Conservation (phyloP, 1,140 invertebrate genomes). For the Atopsyche davidsoni region DNA sequence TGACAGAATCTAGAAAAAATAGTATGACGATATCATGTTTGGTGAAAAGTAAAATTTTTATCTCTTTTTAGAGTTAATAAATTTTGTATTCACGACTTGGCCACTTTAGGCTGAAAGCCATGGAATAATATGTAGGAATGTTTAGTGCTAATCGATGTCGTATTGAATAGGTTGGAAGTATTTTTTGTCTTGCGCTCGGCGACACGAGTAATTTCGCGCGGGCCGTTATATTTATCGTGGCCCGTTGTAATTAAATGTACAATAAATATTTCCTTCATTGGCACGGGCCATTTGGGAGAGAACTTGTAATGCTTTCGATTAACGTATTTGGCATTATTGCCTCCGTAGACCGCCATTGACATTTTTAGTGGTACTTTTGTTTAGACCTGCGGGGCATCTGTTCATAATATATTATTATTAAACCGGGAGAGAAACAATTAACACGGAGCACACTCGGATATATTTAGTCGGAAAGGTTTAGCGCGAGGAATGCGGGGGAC, state of each 20-base stretch:
- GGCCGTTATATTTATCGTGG: not conserved
- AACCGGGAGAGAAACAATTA: slow-evolving; percentile 28
- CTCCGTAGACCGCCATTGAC: slow-evolving; percentile 22
- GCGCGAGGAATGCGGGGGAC: too few relatives aligned
- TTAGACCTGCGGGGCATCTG: slow-evolving; percentile 21
- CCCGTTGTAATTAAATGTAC: slow-evolving; percentile 25
- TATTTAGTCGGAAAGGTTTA: slow-evolving; percentile 18
- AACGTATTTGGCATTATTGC: slow-evolving; percentile 29
- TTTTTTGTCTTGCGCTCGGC: too few relatives aligned
- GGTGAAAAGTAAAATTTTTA: too few relatives aligned
- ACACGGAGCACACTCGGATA: slow-evolving; percentile 23
- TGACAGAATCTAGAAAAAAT: too few relatives aligned
- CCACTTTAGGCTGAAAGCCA: too few relatives aligned
- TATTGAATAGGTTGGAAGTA: too few relatives aligned
- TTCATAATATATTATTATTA: slow-evolving; percentile 29
- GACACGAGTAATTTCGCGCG: not conserved
- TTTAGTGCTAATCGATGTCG: too few relatives aligned
- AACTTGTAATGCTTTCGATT: slow-evolving; percentile 25
- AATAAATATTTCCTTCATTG: slow-evolving; percentile 25
- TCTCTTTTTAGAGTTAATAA: too few relatives aligned
- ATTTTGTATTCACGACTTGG: too few relatives aligned
- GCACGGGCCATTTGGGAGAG: slow-evolving; percentile 8
- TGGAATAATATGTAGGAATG: too few relatives aligned
- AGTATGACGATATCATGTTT: too few relatives aligned
- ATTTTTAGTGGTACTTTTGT: slow-evolving; percentile 29